phyloP scores from a whole-genome alignment of 2,888 invertebrate species.

The Thecocarcelia acutangulata region DNA sequence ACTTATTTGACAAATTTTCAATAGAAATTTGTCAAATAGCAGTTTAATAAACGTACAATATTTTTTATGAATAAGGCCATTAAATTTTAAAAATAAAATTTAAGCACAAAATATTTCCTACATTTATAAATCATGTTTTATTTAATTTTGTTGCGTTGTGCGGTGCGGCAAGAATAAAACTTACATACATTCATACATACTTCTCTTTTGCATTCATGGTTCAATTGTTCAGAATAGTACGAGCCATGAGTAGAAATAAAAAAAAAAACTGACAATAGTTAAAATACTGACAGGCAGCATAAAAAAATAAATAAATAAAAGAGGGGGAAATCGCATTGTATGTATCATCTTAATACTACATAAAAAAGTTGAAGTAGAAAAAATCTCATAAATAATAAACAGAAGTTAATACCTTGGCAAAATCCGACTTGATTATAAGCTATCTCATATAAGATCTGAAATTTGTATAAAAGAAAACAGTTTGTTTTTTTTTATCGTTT shows the following conservation, averaged over 20 bases:
- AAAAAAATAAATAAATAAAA: slow-evolving; percentile 14
- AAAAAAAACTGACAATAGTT: slow-evolving; percentile 54
- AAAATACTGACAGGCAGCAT: slow-evolving; percentile 43
- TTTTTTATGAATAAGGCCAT: no score
- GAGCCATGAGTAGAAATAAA: slow-evolving; percentile 19
- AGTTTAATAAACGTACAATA: no score
- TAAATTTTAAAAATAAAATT: no score
- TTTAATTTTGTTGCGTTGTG: slow-evolving; percentile 27
- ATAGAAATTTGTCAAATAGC: no score
- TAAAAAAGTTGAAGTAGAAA: slow-evolving; percentile 13
- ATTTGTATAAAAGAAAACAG: no score
- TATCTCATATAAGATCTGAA: no score
- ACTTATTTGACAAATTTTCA: no score
- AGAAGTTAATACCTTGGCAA: not conserved
- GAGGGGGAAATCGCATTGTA: slow-evolving; percentile 26
- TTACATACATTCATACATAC: not conserved
- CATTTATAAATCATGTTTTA: slow-evolving; percentile 14
- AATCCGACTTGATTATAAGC: not conserved
- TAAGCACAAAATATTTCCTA: slow-evolving; percentile 27
- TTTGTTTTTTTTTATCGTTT: no score
- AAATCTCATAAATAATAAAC: not conserved
- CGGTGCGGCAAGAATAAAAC: slow-evolving; percentile 16
- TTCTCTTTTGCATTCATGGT: slow-evolving; percentile 36
- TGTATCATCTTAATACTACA: slow-evolving; percentile 14
- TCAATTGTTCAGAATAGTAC: slow-evolving; percentile 57